Evolutionary conservation across 2,888 invertebrate species (phyloP), one percentile per base, ranked within the genome.

Genomic region (Hirtodrosophila trivittata): DNA sequence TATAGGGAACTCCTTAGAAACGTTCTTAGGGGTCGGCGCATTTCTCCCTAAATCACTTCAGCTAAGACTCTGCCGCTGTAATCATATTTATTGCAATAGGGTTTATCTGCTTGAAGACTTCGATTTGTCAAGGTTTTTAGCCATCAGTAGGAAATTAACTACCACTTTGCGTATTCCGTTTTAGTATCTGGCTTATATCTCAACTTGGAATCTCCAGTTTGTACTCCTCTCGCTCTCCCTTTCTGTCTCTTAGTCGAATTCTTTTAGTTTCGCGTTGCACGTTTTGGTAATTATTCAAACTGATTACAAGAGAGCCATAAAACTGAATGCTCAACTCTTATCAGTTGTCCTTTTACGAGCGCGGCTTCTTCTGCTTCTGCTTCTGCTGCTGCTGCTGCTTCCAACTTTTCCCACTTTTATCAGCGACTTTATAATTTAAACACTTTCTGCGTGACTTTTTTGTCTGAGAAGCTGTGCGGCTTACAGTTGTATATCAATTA

Each of bases 241-340:
- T n/a, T 14, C 7, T 1, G 14, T 0, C 41, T 41, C 43, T 25
- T 21, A 21, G 5, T n/a, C 12, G 7, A 21, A 26, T 46, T 49
- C 12, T 25, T 50, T 47, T 41, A 56, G 51, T 62, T 75, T 47
- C 2, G 30, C 14, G 3, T 4, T 42, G 54, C 88, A 87, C 87
- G 87, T 88, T 70, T 62, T 9, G 58, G 77, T 67, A 86, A 87
- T 86, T 87, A 87, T 66, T 86, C 80, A 86, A 75, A 76, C 72
- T 77, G 86, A 83, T 86, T 87, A 76, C 56, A 72, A 57, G 58
- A 25, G 42, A 41, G 51, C 33, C 77, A 68, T 87, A 87, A 87
- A 86, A 77, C 66, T 65, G 64, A 58, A 73, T 56, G 66, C 60
- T 50, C 32, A 25, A 64, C 43, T 86, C 65, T 87, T 87, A 87